A percentile compares a stretch with the other conserved stretches of the same genome.
phyloP scores from a whole-genome alignment of 2,113 vertebrate species.

The Pachypanchax playfairii region DNA sequence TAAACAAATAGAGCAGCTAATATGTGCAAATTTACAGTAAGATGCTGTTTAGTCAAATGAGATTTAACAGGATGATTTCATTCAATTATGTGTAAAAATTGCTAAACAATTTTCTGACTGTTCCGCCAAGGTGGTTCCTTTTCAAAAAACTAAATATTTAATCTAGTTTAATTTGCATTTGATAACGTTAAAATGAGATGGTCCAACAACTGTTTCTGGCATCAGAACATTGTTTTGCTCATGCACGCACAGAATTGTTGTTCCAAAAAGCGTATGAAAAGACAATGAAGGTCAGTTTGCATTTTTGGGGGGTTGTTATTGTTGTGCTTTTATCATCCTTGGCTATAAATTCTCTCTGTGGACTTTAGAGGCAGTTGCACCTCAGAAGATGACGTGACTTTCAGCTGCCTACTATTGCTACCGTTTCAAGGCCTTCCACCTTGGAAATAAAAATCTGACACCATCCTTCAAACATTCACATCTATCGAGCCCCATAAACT shows the following conservation, averaged over 20 bases:
- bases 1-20: not conserved
- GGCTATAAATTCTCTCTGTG: conserved; percentile 37
- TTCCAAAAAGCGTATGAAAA: not conserved
- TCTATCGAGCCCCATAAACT: conserved; percentile 33
- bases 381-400: conserved; percentile 48
- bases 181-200: too few relatives aligned
- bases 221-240: not conserved
- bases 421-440: conserved; percentile 47
- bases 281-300: not conserved
- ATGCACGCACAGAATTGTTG: not conserved
- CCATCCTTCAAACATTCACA: conserved; percentile 55
- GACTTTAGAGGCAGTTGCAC: conserved; percentile 42
- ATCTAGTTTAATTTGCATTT: too few relatives aligned
- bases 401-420: conserved; percentile 49
- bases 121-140: too few relatives aligned
- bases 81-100: too few relatives aligned
- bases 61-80: too few relatives aligned
- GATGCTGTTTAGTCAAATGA: not conserved
- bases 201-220: not conserved
- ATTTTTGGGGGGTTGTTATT: too few relatives aligned
- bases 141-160: too few relatives aligned
- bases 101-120: too few relatives aligned
- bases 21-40: not conserved
- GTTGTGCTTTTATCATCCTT: conserved; percentile 67
- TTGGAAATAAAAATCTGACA: conserved; percentile 42